Base-by-base conservation (phyloP, 2,888 invertebrate genomes). In the Ypsolopha sequella region DNA sequence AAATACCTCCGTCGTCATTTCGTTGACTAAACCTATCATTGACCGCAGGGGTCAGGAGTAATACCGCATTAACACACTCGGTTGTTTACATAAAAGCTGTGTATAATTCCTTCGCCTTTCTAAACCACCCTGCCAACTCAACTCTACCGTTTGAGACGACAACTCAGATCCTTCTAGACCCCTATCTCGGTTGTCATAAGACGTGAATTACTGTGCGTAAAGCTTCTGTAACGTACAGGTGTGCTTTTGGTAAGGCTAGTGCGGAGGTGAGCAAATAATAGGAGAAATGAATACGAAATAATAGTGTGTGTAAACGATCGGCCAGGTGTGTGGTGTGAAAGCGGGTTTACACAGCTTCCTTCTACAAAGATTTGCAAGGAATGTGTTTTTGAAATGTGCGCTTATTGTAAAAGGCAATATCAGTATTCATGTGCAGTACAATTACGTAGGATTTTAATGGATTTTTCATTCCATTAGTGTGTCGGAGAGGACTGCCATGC, bases 11-110 rank as follows among this genome's bases (percentile, higher is more conserved):
- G 39, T 10, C 39, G 39, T 9, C 6, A 2, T 9, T 10, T 38
- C 9, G 39, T 57, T 62, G 64, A 64, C 66, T 55, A 50, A 63
- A 56, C 59, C 68, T 68, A 70, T 71, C 68, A 66, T 70, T 73
- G 75, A 68, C 70, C 68, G 58, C 36, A 44, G 53, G 56, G 74
- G 70, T 68, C 63, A 50, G 56, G 58, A 56, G 60, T 70, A 68
- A 68, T 65, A 58, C 61, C 55, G 64, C 63, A 70, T 69, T 69
- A 72, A 63, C 60, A 62, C 48, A 56, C 53, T 35, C 55, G 51
- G 60, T 58, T 72, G 69, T 70, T 64, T 69, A 63, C 65, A 61
- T 60, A 62, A 60, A 59, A 53, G 34, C 35, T 49, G 54, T 47
- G 55, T 49, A 52, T 52, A 52, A 11, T 47, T 51, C 52, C 51